A percentile compares a stretch with the other conserved stretches of the same genome.
phyloP scores from a whole-genome alignment of 2,888 invertebrate species.

The Argyra leucocephala region DNA sequence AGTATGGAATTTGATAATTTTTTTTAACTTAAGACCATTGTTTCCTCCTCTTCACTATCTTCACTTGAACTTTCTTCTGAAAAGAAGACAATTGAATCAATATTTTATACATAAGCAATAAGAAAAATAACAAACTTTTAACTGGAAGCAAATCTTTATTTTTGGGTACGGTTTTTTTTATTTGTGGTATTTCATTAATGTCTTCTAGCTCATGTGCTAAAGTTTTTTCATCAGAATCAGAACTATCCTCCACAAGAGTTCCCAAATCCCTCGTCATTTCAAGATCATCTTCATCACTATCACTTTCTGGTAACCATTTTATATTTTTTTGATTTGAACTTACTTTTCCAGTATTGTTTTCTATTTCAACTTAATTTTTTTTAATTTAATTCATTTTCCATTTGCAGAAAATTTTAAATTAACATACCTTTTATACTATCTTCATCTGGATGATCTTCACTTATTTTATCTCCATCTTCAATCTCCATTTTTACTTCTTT shows the following conservation, averaged over 20 bases:
- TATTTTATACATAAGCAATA: no score
- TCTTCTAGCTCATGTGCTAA: slow-evolving; percentile 12
- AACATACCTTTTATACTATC: no score
- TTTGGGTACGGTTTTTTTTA: slow-evolving; percentile 8
- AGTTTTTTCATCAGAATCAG: not conserved
- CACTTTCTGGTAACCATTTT: slow-evolving; percentile 28
- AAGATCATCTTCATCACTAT: slow-evolving; percentile 24
- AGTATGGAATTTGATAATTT: no score
- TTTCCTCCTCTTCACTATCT: slow-evolving; percentile 32
- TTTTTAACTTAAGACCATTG: slow-evolving; percentile 23
- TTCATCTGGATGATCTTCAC: no score
- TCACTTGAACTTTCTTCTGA: slow-evolving; percentile 22
- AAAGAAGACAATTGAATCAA: slow-evolving; percentile 15
- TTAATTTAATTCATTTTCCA: no score
- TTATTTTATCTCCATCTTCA: slow-evolving; percentile 16
- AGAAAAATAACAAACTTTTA: not conserved
- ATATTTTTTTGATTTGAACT: slow-evolving; percentile 17
- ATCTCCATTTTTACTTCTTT: slow-evolving; percentile 18
- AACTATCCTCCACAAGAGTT: not conserved
- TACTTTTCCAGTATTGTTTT: slow-evolving; percentile 13
- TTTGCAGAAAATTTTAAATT: slow-evolving; percentile 21
- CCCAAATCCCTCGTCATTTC: slow-evolving; percentile 15
- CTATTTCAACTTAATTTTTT: slow-evolving; percentile 11
- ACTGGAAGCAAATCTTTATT: slow-evolving; percentile 3
- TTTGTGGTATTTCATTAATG: slow-evolving; percentile 9